phyloP scores from a whole-genome alignment of 64 coral and sea anemone species.

The Dendrophyllia cribrosa region DNA sequence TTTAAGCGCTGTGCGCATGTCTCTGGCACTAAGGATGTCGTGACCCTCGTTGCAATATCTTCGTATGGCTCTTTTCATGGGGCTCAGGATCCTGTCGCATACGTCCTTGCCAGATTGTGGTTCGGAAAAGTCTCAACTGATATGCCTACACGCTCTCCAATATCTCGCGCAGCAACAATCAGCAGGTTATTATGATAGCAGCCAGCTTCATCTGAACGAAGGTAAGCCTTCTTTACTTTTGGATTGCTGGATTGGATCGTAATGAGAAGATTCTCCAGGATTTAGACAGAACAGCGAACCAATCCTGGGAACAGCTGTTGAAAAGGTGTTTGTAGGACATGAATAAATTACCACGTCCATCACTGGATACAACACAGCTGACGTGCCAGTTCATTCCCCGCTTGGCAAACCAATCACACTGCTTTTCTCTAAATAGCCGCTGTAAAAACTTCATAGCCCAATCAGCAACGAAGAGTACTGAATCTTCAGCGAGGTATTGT shows the following conservation, averaged over 20 bases:
- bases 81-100: background rate
- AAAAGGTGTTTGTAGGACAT: background rate
- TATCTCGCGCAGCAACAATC: background rate
- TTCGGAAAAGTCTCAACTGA: background rate
- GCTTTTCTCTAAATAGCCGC: background rate
- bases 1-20: slow-evolving; percentile 63
- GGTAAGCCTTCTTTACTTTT: background rate
- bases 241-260: background rate
- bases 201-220: slow-evolving; percentile 22
- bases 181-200: slow-evolving; percentile 35
- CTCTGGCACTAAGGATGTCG: slow-evolving; percentile 5
- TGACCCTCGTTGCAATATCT: slow-evolving; percentile 51
- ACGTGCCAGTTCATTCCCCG: slow-evolving; percentile 11
- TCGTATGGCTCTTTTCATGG: slow-evolving; percentile 26
- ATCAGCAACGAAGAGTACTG: background rate
- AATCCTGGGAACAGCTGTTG: background rate
- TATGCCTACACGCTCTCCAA: slow-evolving; percentile 6
- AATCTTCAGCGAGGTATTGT: background rate
- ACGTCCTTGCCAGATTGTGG: slow-evolving; percentile 19
- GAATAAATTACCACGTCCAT: background rate
- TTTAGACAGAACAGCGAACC: background rate
- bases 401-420: slow-evolving; percentile 5
- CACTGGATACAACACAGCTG: background rate
- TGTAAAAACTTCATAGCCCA: slow-evolving; percentile 15
- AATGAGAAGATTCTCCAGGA: background rate